phyloP scores from a whole-genome alignment of 2,113 vertebrate genomes.

The Syngnathoides biaculeatus region DNA sequence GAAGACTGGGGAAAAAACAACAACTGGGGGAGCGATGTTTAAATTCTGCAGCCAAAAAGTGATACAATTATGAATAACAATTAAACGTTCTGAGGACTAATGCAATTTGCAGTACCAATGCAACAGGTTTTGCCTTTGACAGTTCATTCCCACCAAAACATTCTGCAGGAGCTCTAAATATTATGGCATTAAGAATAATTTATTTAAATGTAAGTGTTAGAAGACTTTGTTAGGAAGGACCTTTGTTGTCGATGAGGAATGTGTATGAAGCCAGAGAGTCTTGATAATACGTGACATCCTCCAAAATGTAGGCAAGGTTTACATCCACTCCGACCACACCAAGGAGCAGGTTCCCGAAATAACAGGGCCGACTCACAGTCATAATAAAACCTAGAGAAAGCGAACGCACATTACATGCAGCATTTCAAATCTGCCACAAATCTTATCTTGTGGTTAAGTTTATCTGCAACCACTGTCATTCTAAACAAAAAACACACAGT shows the following conservation, averaged over 20 bases:
- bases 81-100: neutral
- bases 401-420: neutral
- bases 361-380: constrained; percentile 96
- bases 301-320: constrained; percentile 94
- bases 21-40: neutral
- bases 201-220: neutral
- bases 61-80: neutral
- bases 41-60: constrained; percentile 9
- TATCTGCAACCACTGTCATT: neutral
- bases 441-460: neutral
- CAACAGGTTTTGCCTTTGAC: too few relatives aligned
- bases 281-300: constrained; percentile 98
- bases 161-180: too few relatives aligned
- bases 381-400: constrained; percentile 86
- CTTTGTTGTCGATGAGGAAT: constrained; percentile 98
- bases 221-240: constrained; percentile 61
- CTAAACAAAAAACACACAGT: neutral
- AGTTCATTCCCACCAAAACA: too few relatives aligned
- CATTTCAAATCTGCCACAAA: neutral
- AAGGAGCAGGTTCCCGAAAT: constrained; percentile 95
- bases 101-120: neutral
- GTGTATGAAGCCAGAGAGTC: constrained; percentile 96
- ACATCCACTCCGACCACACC: constrained; percentile 97
- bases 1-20: neutral
- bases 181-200: too few relatives aligned